Evolutionary conservation across 2,113 vertebrate species (phyloP).

Genomic region (Dipodomys merriami): DNA sequence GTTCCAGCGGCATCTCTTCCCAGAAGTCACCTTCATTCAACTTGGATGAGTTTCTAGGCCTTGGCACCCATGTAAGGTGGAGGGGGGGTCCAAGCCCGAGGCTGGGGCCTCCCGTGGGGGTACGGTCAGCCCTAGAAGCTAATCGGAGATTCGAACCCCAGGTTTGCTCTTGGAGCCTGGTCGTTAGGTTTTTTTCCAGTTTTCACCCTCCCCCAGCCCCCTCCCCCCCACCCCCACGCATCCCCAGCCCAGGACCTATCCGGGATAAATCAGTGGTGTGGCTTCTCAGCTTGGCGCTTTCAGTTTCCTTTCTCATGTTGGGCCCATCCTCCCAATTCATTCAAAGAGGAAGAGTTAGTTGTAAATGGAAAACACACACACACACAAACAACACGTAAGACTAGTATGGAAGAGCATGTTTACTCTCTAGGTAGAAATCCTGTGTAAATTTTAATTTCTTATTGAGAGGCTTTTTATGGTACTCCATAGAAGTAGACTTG

Average conservation of each 20-base stretch:
- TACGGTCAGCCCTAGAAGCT: background rate
- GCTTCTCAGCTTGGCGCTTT: background rate
- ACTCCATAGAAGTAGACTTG: background rate
- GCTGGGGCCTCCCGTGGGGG: background rate
- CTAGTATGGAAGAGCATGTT: background rate
- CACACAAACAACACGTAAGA: no score
- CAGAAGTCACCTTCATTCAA: conserved; percentile 29
- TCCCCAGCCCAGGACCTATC: no score
- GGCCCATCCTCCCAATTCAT: background rate
- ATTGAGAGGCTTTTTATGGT: background rate
- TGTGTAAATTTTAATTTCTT: background rate
- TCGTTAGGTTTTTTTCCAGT: background rate
- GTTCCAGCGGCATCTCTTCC: background rate
- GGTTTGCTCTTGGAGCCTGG: background rate
- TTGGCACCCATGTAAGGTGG: background rate
- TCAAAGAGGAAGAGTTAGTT: conserved; percentile 31
- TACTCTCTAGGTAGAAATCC: background rate
- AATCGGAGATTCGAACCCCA: background rate
- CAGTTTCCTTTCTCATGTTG: background rate
- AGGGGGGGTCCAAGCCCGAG: background rate
- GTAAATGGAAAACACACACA: no score
- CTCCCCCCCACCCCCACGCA: no score
- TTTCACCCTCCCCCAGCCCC: background rate
- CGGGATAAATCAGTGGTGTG: background rate
- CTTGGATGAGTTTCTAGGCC: background rate